A percentile compares a stretch with the other conserved stretches of the same genome.
Evolutionary conservation across 2,113 vertebrate species (phyloP).

Genomic region (Alces alces): DNA sequence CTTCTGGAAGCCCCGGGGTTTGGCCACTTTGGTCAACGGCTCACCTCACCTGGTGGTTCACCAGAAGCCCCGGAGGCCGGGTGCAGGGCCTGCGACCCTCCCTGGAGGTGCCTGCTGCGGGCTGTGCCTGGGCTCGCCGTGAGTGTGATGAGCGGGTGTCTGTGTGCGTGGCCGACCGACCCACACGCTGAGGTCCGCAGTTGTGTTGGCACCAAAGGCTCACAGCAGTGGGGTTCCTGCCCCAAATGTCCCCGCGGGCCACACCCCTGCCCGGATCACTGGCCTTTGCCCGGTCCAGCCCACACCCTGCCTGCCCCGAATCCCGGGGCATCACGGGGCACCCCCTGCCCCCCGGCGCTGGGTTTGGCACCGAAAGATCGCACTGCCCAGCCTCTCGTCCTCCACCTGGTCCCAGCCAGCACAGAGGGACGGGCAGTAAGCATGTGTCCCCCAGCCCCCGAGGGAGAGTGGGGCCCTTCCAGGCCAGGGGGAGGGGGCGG

Average conservation of each 20-base stretch:
- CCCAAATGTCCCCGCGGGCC: not conserved
- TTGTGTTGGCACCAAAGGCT: slow-evolving; percentile 18
- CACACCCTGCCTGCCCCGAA: not conserved
- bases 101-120: rapidly evolving
- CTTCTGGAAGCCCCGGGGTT: not conserved
- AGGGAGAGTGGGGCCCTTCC: not conserved
- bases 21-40: not conserved
- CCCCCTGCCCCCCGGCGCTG: rapidly evolving
- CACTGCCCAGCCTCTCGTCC: not conserved
- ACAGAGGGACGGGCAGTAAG: not conserved
- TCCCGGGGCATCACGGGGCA: rapidly evolving
- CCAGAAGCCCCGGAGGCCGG: not conserved
- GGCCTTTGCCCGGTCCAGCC: not conserved
- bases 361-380: slow-evolving; percentile 34
- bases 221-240: not conserved
- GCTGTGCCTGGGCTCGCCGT: not conserved
- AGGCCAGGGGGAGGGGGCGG: not conserved
- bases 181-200: not conserved
- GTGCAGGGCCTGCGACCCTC: not conserved
- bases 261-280: not conserved
- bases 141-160: rapidly evolving
- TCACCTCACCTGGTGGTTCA: not conserved
- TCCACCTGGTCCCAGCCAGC: not conserved
- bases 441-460: rapidly evolving
- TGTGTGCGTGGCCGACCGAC: rapidly evolving